These are phyloP conservation scores for Liopterus haemorrhoidalis DNA, from an alignment of 2,888 invertebrate genomes.

Conservation along the genomic window DNA sequence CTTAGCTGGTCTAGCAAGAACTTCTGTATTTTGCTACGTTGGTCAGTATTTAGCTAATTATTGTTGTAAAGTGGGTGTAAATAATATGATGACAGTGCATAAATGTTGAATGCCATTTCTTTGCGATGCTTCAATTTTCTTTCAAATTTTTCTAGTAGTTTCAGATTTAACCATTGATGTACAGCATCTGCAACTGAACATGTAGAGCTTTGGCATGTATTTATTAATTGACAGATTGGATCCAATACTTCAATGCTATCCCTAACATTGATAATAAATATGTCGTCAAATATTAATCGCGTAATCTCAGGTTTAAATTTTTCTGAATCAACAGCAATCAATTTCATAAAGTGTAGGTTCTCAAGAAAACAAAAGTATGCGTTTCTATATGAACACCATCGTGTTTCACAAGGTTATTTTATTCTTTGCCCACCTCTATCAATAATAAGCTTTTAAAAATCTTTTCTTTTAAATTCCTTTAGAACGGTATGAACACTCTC, in stretches of 20 bases:
- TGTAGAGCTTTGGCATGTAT: conserved; percentile 9
- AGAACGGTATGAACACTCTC: conserved; percentile 19
- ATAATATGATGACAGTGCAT: conserved; percentile 15
- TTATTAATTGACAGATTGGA: conserved; percentile 17
- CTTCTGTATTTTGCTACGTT: conserved; percentile 1
- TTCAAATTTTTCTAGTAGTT: no score
- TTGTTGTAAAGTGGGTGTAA: conserved; percentile 5
- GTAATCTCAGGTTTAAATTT: conserved; percentile 4
- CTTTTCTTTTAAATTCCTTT: conserved; percentile 25
- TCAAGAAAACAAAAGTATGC: conserved; percentile 10
- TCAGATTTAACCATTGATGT: conserved; percentile 20
- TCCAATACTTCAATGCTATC: conserved; percentile 14
- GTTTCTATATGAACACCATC: conserved; percentile 18
- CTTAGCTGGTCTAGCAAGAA: conserved; percentile 1
- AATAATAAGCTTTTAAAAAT: conserved; percentile 22
- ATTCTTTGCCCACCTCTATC: conserved; percentile 21
- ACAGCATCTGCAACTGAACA: conserved; percentile 20
- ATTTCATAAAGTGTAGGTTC: conserved; percentile 11
- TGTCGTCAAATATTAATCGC: conserved; percentile 18
- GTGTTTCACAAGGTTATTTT: conserved; percentile 16
- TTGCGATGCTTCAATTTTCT: conserved; percentile 13
- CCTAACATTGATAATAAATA: conserved; percentile 17
- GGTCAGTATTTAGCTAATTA: conserved; percentile 6
- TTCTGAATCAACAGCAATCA: conserved; percentile 7
- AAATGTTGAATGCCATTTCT: conserved; percentile 7